Evolutionary conservation across 2,113 vertebrate species (phyloP), one percentile per base, ranked within the genome.

Genomic region (Elanoides forficatus): DNA sequence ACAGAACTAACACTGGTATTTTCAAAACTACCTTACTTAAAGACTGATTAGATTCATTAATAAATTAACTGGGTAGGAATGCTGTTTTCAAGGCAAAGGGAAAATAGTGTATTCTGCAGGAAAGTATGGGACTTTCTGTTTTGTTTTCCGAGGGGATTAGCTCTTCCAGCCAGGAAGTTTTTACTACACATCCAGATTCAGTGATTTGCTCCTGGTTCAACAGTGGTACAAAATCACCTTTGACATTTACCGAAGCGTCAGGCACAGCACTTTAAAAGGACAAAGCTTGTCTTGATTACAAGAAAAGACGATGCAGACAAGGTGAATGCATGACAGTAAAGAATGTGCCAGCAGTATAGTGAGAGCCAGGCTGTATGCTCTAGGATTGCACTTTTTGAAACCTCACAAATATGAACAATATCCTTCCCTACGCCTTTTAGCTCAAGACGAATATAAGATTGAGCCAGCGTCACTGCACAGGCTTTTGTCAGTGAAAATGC

Each of bases 141-240:
- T 93, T 96, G 53, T 75, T 93, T 93, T 93, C 88, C 7, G 0
- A 74, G 25, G 27, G 56, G 52, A 87, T 91, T 79, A 91, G 76
- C 32, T 84, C 22, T 68, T 86, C 91, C 88, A 97, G 94, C 52
- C 91, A 91, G 86, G 83, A 97, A 94, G 91, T 36, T 96, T 95
- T 89, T 75, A 81, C 70, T 43, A 75, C 74, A 27, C 2, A 0
- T 91, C 74, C 81, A 79, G 75, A 85, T 85, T 82, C 56, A 32
- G 17, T 74, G 75, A 95, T 74, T 88, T 72, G 66, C 62, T 83
- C 71, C 56, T 9, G 1, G 4, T 74, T 58, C 3, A 25, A 67
- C 29, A 76, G 58, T 2, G 3, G 36, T 42, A 74, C 80, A 94
- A 86, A 94, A 94, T 85, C 15, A 66, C 78, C 63, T 88, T 26